These are phyloP conservation scores for Meteorus colon DNA, from an alignment of 2,888 invertebrate species.

Conservation along the genomic window DNA sequence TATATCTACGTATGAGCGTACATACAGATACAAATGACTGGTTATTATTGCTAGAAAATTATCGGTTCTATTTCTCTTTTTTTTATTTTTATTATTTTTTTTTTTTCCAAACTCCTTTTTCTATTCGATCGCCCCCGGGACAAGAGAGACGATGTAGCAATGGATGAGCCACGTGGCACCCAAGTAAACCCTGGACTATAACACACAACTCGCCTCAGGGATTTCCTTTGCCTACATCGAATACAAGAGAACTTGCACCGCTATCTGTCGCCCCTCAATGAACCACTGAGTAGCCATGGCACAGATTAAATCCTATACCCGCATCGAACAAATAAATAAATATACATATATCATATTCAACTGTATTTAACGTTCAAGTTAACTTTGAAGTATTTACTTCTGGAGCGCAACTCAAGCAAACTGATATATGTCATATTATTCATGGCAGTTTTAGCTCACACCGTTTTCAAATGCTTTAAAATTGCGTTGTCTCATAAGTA, in stretches of 20 bases:
- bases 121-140: slow-evolving; percentile 22
- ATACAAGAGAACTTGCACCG: not conserved
- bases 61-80: slow-evolving; percentile 15
- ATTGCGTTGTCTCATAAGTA: no score
- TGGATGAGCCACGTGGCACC: slow-evolving; percentile 29
- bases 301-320: slow-evolving; percentile 12
- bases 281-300: slow-evolving; percentile 10
- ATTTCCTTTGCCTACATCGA: not conserved
- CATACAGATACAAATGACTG: slow-evolving; percentile 10
- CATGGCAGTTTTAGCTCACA: no score
- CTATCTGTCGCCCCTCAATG: slow-evolving; percentile 18
- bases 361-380: slow-evolving; percentile 29
- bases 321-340: slow-evolving; percentile 13
- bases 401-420: not conserved
- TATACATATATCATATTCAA: slow-evolving; percentile 19
- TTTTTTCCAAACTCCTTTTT: not conserved
- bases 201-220: slow-evolving; percentile 4
- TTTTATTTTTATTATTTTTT: not conserved
- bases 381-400: slow-evolving; percentile 3
- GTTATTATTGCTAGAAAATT: slow-evolving; percentile 20
- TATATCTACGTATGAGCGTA: not conserved
- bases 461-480: no score
- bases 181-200: not conserved
- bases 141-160: not conserved
- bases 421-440: no score